Conservation (phyloP, 1,140 invertebrate species). For the Piezodorus guildinii region DNA sequence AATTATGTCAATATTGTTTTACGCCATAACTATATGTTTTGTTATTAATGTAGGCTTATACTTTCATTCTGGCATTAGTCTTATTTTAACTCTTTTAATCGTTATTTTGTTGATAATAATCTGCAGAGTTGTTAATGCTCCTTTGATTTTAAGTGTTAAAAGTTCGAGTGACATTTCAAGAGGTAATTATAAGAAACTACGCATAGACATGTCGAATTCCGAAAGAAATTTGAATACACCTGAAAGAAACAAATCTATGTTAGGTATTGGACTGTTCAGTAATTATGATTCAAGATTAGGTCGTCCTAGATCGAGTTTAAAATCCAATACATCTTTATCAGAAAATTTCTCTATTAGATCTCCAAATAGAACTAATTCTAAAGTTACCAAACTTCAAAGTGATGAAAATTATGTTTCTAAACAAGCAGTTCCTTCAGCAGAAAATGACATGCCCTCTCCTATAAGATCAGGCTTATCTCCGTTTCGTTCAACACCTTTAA, state of each 20-base stretch:
- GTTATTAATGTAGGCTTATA: background rate
- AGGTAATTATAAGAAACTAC: background rate
- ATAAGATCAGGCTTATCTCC: background rate
- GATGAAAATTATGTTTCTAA: slow-evolving; percentile 10
- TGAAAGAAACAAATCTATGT: background rate
- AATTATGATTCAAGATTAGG: slow-evolving; percentile 2
- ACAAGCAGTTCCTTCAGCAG: background rate
- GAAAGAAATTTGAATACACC: background rate
- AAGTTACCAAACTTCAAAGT: background rate
- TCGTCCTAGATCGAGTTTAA: background rate
- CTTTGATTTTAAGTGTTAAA: no score
- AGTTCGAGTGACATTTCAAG: no score
- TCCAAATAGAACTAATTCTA: background rate
- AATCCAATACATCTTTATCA: background rate
- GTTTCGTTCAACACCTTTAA: background rate
- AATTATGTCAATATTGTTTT: background rate
- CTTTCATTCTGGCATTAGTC: background rate
- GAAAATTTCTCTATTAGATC: background rate
- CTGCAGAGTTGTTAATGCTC: no score
- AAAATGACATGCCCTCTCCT: background rate
- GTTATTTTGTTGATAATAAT: background rate
- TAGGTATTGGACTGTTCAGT: slow-evolving; percentile 1
- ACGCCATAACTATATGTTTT: background rate
- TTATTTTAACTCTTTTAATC: slow-evolving; percentile 3
- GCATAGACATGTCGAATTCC: background rate